Conservation (phyloP, 92 coral and sea anemone species). For the Epizoanthus ramosus region DNA sequence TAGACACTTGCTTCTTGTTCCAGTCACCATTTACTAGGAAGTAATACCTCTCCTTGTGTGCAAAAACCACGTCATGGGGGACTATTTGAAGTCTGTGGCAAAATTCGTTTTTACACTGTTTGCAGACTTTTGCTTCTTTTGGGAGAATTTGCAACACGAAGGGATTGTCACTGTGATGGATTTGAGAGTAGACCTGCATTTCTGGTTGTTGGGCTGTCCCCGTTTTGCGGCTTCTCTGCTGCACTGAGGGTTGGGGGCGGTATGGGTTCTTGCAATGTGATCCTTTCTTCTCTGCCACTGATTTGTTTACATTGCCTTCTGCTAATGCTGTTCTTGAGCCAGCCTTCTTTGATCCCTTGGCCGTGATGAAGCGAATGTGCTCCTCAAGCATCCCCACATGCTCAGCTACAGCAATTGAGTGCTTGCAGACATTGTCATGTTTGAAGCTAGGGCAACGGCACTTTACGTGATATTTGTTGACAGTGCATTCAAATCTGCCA, state of each 20-base stretch:
- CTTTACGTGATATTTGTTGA: slow-evolving; percentile 59
- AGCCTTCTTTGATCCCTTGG: slow-evolving; percentile 49
- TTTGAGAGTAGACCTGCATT: slow-evolving; percentile 35
- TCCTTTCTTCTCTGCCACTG: slow-evolving; percentile 60
- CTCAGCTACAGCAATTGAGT: slow-evolving; percentile 67
- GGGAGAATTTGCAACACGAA: slow-evolving; percentile 54
- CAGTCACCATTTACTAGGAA: slow-evolving; percentile 62
- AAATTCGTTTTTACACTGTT: slow-evolving; percentile 55
- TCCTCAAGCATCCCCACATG: slow-evolving; percentile 67
- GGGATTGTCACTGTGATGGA: slow-evolving; percentile 46
- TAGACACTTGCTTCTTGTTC: slow-evolving; percentile 56
- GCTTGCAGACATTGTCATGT: slow-evolving; percentile 63
- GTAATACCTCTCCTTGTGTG: slow-evolving; percentile 59
- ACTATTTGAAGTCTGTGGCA: slow-evolving; percentile 49
- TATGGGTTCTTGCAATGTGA: slow-evolving; percentile 52
- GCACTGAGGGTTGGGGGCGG: slow-evolving; percentile 57
- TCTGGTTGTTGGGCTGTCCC: slow-evolving; percentile 51
- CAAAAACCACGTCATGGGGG: slow-evolving; percentile 60
- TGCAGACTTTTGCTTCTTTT: slow-evolving; percentile 46
- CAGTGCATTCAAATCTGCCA: slow-evolving; percentile 51
- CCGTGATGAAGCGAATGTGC: slow-evolving; percentile 51
- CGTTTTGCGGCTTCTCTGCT: slow-evolving; percentile 26
- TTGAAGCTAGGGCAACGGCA: slow-evolving; percentile 64
- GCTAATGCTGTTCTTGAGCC: slow-evolving; percentile 59
- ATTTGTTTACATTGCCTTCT: slow-evolving; percentile 54